Conservation (phyloP, 2,888 invertebrate species). For the Cataglyphis albicans region DNA sequence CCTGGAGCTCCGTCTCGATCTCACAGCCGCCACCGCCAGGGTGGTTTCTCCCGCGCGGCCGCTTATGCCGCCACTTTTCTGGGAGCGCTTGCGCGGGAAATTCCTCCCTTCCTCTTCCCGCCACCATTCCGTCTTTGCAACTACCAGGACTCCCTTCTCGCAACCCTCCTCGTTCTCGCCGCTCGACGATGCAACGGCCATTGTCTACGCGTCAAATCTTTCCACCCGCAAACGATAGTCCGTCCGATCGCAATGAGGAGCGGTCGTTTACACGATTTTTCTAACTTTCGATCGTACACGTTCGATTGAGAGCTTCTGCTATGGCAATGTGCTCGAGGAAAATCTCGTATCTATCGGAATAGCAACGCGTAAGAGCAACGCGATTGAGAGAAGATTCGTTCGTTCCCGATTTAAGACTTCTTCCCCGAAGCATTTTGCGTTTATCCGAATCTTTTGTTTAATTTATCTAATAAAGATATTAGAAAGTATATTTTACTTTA, state of each 20-base stretch:
- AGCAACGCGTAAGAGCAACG: slow-evolving; percentile 22
- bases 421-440: slow-evolving; percentile 15
- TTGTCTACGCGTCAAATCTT: slow-evolving; percentile 84
- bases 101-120: slow-evolving; percentile 53
- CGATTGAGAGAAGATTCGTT: slow-evolving; percentile 35
- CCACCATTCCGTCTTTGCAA: slow-evolving; percentile 61
- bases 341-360: slow-evolving; percentile 11
- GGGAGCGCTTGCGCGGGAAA: slow-evolving; percentile 73
- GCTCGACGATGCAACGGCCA: slow-evolving; percentile 78
- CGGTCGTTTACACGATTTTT: slow-evolving; percentile 53
- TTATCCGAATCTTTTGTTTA: slow-evolving; percentile 30
- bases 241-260: slow-evolving; percentile 19
- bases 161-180: slow-evolving; percentile 45
- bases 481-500: slow-evolving; percentile 13
- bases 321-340: slow-evolving; percentile 36
- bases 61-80: slow-evolving; percentile 79
- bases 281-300: slow-evolving; percentile 37
- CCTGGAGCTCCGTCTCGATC: slow-evolving; percentile 55
- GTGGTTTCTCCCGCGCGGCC: slow-evolving; percentile 72
- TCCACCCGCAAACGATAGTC: slow-evolving; percentile 70
- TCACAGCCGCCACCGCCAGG: slow-evolving; percentile 63
- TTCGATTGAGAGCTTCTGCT: slow-evolving; percentile 28
- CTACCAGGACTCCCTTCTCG: slow-evolving; percentile 59
- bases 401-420: slow-evolving; percentile 28
- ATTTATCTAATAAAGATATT: slow-evolving; percentile 24